A percentile compares a stretch with the other conserved stretches of the same genome.
Conservation (phyloP, 2,888 invertebrate species). For the Sarcophaga caerulescens region DNA sequence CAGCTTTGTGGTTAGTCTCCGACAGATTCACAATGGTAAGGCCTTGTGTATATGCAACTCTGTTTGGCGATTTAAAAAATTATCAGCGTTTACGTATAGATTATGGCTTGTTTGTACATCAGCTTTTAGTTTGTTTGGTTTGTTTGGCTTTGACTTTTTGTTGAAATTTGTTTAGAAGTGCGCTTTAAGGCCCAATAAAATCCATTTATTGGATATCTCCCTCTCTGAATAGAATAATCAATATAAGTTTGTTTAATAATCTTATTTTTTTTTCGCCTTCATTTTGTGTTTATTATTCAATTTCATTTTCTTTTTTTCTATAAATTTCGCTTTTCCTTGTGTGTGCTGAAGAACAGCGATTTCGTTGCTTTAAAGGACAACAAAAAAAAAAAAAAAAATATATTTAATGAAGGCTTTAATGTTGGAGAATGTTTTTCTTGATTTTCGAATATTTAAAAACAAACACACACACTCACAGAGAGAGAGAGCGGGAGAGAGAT, state of each 20-base stretch:
- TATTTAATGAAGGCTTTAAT: slow-evolving; percentile 28
- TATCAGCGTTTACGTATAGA: no score
- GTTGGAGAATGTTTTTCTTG: slow-evolving; percentile 11
- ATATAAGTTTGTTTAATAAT: slow-evolving; percentile 18
- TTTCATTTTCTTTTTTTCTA: no score
- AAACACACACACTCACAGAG: neutral
- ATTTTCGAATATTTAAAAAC: neutral
- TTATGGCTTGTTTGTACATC: no score
- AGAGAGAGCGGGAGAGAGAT: neutral
- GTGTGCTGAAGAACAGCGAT: slow-evolving; percentile 1
- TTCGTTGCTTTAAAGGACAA: neutral
- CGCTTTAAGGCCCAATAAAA: no score
- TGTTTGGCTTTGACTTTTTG: no score
- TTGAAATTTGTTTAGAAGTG: no score
- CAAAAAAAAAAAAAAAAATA: neutral
- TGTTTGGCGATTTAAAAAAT: no score
- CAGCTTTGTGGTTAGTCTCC: no score
- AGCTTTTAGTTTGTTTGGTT: no score
- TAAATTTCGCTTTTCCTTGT: neutral
- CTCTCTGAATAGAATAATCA: neutral
- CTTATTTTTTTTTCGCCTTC: neutral
- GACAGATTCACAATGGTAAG: no score
- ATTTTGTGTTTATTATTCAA: neutral
- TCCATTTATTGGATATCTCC: no score
- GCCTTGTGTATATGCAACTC: no score